Conservation (phyloP, 2,797 vertebrate species). For the Hozukius guyotensis region DNA sequence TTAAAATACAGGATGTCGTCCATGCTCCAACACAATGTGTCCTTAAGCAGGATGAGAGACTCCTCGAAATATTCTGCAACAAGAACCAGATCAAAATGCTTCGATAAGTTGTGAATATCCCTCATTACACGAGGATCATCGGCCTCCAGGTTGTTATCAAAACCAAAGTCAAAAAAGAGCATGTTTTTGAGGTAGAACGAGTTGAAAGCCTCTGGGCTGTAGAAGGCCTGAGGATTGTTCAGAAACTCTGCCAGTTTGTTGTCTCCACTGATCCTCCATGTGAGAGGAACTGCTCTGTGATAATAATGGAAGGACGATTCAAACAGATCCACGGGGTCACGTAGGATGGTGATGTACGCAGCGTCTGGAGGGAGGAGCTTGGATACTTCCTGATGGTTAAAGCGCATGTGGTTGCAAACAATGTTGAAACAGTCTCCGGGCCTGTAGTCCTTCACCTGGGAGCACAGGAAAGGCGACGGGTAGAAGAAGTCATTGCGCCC, state of each 20-base stretch:
- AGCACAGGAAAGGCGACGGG: constrained; percentile 87
- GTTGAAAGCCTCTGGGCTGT: constrained; percentile 86
- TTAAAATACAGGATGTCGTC: constrained; percentile 94
- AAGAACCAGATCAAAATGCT: constrained; percentile 89
- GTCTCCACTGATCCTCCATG: constrained; percentile 86
- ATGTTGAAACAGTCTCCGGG: constrained; percentile 92
- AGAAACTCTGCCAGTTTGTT: constrained; percentile 89
- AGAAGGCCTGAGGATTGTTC: constrained; percentile 83
- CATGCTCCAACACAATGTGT: constrained; percentile 92
- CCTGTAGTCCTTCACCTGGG: constrained; percentile 89
- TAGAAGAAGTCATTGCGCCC: constrained; percentile 94
- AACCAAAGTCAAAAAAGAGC: constrained; percentile 93
- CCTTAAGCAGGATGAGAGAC: constrained; percentile 92
- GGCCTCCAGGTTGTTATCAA: constrained; percentile 85
- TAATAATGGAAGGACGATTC: constrained; percentile 97
- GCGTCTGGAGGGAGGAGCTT: constrained; percentile 84
- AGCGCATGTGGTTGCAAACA: constrained; percentile 97
- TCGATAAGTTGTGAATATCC: constrained; percentile 82
- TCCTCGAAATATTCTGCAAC: constrained; percentile 93
- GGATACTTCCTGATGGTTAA: constrained; percentile 87
- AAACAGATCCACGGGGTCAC: constrained; percentile 90
- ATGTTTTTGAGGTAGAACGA: constrained; percentile 95
- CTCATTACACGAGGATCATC: constrained; percentile 79
- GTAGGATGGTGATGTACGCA: constrained; percentile 89
- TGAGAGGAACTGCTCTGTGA: constrained; percentile 85